phyloP scores from a whole-genome alignment of 2,888 invertebrate genomes.

The Mimachlamys varia region DNA sequence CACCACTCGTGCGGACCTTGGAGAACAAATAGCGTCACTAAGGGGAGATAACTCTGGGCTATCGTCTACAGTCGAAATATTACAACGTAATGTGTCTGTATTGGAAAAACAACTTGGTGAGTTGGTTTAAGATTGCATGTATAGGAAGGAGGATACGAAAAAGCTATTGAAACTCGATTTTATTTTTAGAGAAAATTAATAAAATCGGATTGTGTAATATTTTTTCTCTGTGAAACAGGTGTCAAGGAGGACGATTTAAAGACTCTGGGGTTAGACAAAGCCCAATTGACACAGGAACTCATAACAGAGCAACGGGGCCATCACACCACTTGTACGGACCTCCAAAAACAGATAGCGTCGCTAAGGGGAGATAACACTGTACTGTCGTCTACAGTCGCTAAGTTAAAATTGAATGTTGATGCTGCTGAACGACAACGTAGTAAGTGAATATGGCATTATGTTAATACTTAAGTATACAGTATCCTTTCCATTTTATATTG shows the following conservation, averaged over 20 bases:
- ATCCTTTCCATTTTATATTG: too few species aligned
- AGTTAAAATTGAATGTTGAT: background rate
- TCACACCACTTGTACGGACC: background rate
- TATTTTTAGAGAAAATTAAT: too few species aligned
- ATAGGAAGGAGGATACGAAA: too few species aligned
- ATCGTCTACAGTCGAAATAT: background rate
- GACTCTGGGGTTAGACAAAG: background rate
- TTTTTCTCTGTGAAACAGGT: too few species aligned
- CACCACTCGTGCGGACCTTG: background rate
- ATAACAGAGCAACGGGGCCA: background rate
- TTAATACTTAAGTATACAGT: too few species aligned
- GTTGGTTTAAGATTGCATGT: background rate
- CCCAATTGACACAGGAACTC: background rate
- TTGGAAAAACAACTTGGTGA: background rate
- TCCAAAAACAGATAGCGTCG: background rate
- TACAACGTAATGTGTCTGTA: background rate
- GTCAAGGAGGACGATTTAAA: background rate
- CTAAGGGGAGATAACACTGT: background rate
- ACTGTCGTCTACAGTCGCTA: background rate
- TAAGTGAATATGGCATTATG: too few species aligned
- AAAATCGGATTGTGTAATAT: too few species aligned
- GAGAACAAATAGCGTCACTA: background rate
- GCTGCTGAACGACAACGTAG: background rate
- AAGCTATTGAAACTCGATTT: too few species aligned
- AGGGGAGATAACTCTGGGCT: background rate